Conservation (phyloP, 2,113 vertebrate genomes). For the Pipa parva region DNA sequence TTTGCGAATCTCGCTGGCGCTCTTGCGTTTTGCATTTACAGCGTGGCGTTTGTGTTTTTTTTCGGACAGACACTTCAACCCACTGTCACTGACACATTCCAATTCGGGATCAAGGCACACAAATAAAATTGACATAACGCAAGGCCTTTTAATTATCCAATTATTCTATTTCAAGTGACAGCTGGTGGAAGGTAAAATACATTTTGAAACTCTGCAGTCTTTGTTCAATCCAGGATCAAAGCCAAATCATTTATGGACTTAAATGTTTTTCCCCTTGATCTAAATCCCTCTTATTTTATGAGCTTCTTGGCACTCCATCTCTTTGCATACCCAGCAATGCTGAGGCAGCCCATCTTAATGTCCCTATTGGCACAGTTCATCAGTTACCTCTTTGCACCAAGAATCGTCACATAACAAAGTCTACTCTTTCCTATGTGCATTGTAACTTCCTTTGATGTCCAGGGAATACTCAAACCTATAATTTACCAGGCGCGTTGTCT, state of each 20-base stretch:
- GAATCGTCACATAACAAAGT: neutral
- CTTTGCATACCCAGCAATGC: constrained; percentile 13
- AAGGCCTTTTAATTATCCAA: constrained; percentile 66
- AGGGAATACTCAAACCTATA: neutral
- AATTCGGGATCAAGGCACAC: constrained; percentile 59
- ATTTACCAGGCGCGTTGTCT: constrained; percentile 15
- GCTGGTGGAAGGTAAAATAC: constrained; percentile 55
- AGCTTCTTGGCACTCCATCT: constrained; percentile 48
- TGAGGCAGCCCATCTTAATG: neutral
- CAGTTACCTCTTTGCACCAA: neutral
- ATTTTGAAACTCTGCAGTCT: constrained; percentile 54
- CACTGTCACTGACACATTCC: constrained; percentile 58
- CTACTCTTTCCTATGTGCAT: neutral
- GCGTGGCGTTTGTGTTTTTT: constrained; percentile 45
- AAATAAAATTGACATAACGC: constrained; percentile 60
- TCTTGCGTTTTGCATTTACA: constrained; percentile 44
- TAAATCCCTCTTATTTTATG: constrained; percentile 46
- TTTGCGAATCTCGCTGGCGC: too few species aligned
- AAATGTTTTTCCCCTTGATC: constrained; percentile 54
- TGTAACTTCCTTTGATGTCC: constrained; percentile 28
- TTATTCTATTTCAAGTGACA: constrained; percentile 61
- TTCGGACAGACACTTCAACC: constrained; percentile 54
- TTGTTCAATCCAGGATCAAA: constrained; percentile 62
- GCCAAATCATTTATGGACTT: constrained; percentile 49
- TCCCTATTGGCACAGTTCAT: neutral